Evolutionary conservation across 2,888 invertebrate genomes (phyloP).

Genomic region (Patella ulyssiponensis): DNA sequence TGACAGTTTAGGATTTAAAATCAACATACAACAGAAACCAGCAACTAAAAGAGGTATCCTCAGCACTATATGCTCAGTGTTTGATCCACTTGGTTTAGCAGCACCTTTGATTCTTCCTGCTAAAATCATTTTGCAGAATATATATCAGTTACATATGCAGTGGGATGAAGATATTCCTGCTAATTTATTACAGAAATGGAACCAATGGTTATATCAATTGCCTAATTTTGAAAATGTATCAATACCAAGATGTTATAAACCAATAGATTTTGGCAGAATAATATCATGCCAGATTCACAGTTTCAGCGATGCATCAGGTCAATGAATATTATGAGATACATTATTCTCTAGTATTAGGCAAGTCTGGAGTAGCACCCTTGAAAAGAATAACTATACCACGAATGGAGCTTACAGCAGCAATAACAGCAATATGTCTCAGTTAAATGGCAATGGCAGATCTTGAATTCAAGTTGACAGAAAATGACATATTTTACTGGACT

Average conservation of each 20-base stretch:
- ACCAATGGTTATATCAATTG: neutral
- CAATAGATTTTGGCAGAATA: neutral
- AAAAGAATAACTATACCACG: constrained; percentile 14
- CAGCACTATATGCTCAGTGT: neutral
- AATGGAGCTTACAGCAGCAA: constrained; percentile 15
- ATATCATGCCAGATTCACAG: neutral
- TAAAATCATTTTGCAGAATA: constrained; percentile 14
- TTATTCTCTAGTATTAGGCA: neutral
- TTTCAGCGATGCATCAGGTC: constrained; percentile 8
- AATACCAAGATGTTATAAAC: neutral
- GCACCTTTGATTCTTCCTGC: neutral
- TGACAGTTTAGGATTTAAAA: neutral
- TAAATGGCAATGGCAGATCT: neutral
- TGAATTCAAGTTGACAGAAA: neutral
- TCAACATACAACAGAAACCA: neutral
- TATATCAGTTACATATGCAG: neutral
- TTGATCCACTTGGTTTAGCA: neutral
- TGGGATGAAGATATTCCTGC: constrained; percentile 5
- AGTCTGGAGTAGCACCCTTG: constrained; percentile 19
- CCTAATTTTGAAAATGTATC: neutral
- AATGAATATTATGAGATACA: neutral
- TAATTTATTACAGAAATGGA: neutral
- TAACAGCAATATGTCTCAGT: neutral
- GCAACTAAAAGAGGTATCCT: neutral
- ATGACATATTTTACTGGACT: neutral